Conservation (phyloP, 2,888 invertebrate genomes). For the Parapristionchus giblindavisi region DNA sequence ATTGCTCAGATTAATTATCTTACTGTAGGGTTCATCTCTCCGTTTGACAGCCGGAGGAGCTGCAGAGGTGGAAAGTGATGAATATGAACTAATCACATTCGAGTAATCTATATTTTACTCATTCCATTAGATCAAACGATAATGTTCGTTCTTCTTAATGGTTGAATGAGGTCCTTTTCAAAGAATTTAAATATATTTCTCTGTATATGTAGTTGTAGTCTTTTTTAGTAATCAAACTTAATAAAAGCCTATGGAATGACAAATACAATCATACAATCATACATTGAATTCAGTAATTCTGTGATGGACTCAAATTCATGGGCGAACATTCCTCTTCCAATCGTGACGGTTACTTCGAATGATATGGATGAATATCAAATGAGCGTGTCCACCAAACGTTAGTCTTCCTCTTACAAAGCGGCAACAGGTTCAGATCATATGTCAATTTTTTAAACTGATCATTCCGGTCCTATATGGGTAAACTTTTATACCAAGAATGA, state of each 20-base stretch:
- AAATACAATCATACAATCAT: too few species aligned
- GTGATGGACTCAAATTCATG: conserved; percentile 6
- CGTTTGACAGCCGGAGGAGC: conserved; percentile 13
- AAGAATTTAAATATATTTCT: too few species aligned
- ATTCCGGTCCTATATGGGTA: too few species aligned
- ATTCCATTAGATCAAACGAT: background rate
- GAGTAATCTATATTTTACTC: background rate
- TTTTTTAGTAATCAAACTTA: too few species aligned
- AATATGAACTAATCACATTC: conserved; percentile 22
- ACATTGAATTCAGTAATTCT: conserved; percentile 5
- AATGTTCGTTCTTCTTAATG: too few species aligned
- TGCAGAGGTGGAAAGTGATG: background rate
- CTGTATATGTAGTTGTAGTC: too few species aligned
- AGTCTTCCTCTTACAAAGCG: background rate
- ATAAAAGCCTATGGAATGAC: too few species aligned
- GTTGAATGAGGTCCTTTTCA: too few species aligned
- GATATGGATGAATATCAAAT: conserved; percentile 19
- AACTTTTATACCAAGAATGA: conserved; percentile 1
- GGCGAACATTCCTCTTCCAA: conserved; percentile 28
- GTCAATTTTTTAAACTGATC: too few species aligned
- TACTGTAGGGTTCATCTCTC: conserved; percentile 23
- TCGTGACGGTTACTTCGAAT: conserved; percentile 10
- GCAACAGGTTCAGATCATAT: too few species aligned
- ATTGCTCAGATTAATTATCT: background rate
- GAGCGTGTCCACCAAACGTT: conserved; percentile 26